phyloP scores from a whole-genome alignment of 2,888 invertebrate species.

The Diarsia dahlii region DNA sequence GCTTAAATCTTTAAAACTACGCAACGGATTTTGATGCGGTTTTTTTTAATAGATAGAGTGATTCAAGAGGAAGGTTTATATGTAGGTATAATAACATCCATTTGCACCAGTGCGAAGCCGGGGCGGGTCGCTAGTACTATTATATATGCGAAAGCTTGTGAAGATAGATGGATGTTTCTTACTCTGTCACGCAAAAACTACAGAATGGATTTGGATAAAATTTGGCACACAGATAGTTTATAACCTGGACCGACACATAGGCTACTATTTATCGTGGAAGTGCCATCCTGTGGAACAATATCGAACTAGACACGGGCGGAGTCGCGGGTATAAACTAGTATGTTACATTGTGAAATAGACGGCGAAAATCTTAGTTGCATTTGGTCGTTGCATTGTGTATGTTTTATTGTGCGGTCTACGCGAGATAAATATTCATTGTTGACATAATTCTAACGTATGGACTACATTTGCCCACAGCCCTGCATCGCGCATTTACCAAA shows the following conservation, averaged over 20 bases:
- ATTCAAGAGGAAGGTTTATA: no score
- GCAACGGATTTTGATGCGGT: no score
- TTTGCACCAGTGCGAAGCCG: no score
- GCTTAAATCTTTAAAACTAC: no score
- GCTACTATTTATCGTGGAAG: not conserved
- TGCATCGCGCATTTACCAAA: constrained; percentile 58
- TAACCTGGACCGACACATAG: not conserved
- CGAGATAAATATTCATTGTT: constrained; percentile 32
- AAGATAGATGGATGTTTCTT: not conserved
- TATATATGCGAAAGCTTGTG: not conserved
- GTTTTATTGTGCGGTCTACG: not conserved
- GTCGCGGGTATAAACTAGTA: not conserved
- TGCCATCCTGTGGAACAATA: not conserved
- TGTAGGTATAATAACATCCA: no score
- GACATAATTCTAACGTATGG: constrained; percentile 36
- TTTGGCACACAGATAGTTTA: not conserved
- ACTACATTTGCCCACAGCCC: constrained; percentile 32
- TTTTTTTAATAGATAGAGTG: no score
- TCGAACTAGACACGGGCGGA: not conserved
- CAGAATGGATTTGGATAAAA: not conserved
- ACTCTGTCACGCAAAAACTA: not conserved
- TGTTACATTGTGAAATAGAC: constrained; percentile 1
- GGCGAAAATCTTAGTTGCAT: not conserved
- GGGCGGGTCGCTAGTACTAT: no score
- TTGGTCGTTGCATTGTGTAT: not conserved